These are phyloP conservation scores for Marasmarcha lunaedactyla DNA, from an alignment of 2,888 invertebrate genomes.

Conservation along the genomic window DNA sequence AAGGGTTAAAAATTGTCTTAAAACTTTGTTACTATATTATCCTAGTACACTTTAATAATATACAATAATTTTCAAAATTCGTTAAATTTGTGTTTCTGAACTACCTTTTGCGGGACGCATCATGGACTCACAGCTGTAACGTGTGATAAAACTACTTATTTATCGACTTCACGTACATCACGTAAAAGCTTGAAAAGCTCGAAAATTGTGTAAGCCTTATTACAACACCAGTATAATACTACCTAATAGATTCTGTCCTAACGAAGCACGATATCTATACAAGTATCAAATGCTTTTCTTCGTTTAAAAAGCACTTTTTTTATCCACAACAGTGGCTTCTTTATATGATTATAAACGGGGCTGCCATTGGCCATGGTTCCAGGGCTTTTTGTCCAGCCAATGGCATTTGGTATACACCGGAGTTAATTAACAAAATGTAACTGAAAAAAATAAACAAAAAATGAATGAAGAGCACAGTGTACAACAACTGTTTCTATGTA, in stretches of 20 bases:
- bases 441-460: conserved; percentile 11
- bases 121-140: no score
- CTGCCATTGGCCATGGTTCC: conserved; percentile 32
- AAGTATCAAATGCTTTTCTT: conserved; percentile 19
- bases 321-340: conserved; percentile 30
- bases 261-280: conserved; percentile 24
- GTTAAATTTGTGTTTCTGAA: no score
- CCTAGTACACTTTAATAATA: no score
- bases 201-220: no score
- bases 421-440: conserved; percentile 37
- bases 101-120: no score
- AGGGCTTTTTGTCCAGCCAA: conserved; percentile 33
- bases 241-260: conserved; percentile 40
- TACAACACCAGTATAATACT: not conserved
- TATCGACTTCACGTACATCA: no score
- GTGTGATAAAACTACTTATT: no score
- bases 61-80: no score
- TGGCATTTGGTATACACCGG: conserved; percentile 27
- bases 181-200: no score
- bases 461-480: not conserved
- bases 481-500: not conserved
- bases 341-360: conserved; percentile 37
- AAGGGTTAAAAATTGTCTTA: no score
- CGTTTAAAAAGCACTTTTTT: conserved; percentile 21
- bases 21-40: no score